Base-by-base conservation (phyloP, 2,113 vertebrate genomes). In the Otis tarda region DNA sequence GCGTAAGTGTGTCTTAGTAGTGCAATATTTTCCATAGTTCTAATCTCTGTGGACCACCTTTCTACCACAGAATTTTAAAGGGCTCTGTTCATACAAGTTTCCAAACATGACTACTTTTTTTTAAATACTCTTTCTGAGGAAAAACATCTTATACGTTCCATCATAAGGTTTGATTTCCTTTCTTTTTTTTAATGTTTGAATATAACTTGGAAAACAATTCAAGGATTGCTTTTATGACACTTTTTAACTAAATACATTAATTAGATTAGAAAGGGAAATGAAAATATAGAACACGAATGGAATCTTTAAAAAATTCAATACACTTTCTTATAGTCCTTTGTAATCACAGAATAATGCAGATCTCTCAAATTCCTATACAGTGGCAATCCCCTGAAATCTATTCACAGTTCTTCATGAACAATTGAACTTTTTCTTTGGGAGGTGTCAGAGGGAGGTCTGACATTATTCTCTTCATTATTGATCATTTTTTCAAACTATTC, bases 371-470 rank as follows among this genome's bases (percentile, higher is more conserved):
- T 69, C 16, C 59, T 21, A 50, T 4, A 6, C 6, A 69, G 18
- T 25, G 31, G 28, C 16, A 68, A 59, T 30, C n/a, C 53, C 12
- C 39, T 60, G 31, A 76, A 77, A 90, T 50, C 5, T 35, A 14
- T 80, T 43, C 31, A 80, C 19, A 67, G 68, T 12, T 75, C 13
- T 37, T 57, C 24, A 16, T 21, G n/a, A 67, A 28, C 37, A 64
- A 75, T 0, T 56, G 10, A 45, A 49, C 22, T 19, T 24, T 45
- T 70, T 47, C 52, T 25, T 81, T 3, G 1, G 33, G 7, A 18
- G 10, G 9, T 7, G 4, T 9, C 3, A 2, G 15, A 4, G 6
- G 7, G 16, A 12, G 10, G 2, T 24, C 16, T 5, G n/a, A n/a
- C n/a, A n/a, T n/a, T n/a, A n/a, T n/a, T 18, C 9, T 33, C 33